Evolutionary conservation across 2,113 vertebrate species (phyloP).

Genomic region (Butastur rufipennis): DNA sequence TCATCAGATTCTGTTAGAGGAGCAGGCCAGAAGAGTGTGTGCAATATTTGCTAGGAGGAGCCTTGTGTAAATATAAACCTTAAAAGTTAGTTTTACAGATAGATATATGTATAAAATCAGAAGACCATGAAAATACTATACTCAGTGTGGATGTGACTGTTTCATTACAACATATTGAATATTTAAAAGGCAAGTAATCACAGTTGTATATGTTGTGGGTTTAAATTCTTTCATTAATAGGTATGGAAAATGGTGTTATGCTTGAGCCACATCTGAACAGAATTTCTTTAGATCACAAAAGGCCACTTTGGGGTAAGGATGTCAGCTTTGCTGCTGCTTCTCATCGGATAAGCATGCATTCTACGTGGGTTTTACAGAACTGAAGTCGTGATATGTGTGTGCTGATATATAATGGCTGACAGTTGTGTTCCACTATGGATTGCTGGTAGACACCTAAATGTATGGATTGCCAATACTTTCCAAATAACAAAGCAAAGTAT

Average conservation of each 20-base stretch:
- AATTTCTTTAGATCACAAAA: background rate
- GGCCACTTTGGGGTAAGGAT: background rate
- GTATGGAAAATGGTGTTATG: background rate
- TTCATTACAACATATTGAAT: background rate
- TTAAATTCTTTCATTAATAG: background rate
- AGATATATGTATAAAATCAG: background rate
- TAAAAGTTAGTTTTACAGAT: background rate
- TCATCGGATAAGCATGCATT: rapidly evolving
- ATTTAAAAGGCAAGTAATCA: background rate
- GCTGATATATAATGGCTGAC: background rate
- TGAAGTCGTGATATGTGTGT: background rate
- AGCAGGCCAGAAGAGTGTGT: background rate
- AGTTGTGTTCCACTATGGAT: background rate
- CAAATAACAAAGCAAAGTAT: background rate
- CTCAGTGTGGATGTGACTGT: background rate
- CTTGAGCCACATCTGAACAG: background rate
- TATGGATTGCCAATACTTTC: background rate
- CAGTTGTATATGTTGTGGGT: background rate
- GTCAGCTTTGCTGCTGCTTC: background rate
- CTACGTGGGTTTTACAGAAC: background rate
- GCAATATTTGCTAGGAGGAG: background rate
- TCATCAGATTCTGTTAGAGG: background rate
- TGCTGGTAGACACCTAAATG: background rate
- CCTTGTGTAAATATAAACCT: background rate
- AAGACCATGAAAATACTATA: background rate